phyloP scores from a whole-genome alignment of 2,888 invertebrate species.

The Luperina nickerlii region DNA sequence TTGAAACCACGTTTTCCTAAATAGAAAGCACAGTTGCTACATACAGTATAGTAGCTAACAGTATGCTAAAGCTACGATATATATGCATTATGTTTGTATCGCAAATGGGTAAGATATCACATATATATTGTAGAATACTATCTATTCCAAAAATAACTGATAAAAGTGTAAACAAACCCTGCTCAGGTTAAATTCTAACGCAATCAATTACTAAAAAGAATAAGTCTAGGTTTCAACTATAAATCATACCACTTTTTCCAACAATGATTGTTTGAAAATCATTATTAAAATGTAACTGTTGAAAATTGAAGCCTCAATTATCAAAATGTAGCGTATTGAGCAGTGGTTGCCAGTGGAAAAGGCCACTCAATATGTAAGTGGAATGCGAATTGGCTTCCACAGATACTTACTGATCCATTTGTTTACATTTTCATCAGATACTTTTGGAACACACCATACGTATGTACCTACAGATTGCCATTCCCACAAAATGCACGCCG shows the following conservation, averaged over 20 bases:
- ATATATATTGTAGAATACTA: constrained; percentile 9
- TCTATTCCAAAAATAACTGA: background rate
- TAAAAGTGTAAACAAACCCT: background rate
- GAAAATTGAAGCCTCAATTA: background rate
- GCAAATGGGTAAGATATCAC: constrained; percentile 42
- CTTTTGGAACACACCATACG: background rate
- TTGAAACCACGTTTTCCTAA: constrained; percentile 51
- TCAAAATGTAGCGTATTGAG: no score
- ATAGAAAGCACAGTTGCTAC: constrained; percentile 36
- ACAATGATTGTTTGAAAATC: background rate
- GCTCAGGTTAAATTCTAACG: background rate
- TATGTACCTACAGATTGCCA: constrained; percentile 21
- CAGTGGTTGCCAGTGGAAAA: no score
- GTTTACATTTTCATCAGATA: background rate
- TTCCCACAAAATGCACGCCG: constrained; percentile 45
- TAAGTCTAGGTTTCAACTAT: background rate
- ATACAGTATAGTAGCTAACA: constrained; percentile 41
- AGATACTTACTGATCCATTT: background rate
- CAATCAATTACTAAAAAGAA: background rate
- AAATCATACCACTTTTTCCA: background rate
- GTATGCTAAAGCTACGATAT: constrained; percentile 55
- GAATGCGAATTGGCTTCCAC: background rate
- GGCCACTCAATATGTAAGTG: background rate
- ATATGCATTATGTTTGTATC: constrained; percentile 53
- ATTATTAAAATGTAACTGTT: background rate